Base-by-base conservation (phyloP, 2,113 vertebrate species). In the Rhynchomys soricoides region DNA sequence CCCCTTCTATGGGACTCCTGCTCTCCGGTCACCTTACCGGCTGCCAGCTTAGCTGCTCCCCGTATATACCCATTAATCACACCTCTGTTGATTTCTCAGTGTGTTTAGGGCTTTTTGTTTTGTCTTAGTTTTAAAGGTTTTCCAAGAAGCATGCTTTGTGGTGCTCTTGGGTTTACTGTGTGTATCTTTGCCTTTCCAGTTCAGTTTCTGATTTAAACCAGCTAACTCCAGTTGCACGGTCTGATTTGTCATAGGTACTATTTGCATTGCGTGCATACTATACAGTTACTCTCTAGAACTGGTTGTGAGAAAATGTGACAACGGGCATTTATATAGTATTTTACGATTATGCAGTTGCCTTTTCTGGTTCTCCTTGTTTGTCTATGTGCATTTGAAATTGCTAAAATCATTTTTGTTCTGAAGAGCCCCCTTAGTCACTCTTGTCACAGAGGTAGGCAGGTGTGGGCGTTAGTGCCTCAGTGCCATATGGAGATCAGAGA, bases 151-250 rank as follows among this genome's bases (percentile, higher is more conserved):
- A 29, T 34, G 17, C 66, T 92, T 94, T 70, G 22, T 87, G 86
- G 55, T 95, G 26, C 37, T 37, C 37, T 82, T 62, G 57, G 16
- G 12, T 82, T 95, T 62, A n/a, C 57, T 17, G 21, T 82, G 37
- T 77, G 40, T n/a, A 87, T 37, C 82, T 90, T 37, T 68, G 43
- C 48, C 86, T 87, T 77, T 95, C 73, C 70, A 31, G 68, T 81
- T 90, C 77, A n/a, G 78, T 57, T 96, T 79, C 90, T 92, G 55
- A 74, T 90, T 86, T 95, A 79, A 93, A 90, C 40, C 78, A 89
- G 50, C 17, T 74, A 86, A 57, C 90, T 77, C 75, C 6, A 55
- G 10, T 71, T 93, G 19, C 40, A 4, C 40, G 21, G 34, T 24
- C 48, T 55, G 37, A 34, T 11, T 12, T 92, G 26, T 78, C 24